Percentiles rank a stretch among this genome's conserved stretches.
These are phyloP conservation scores for Blastobasis adustella DNA, from an alignment of 2,888 invertebrate species.

Conservation along the genomic window DNA sequence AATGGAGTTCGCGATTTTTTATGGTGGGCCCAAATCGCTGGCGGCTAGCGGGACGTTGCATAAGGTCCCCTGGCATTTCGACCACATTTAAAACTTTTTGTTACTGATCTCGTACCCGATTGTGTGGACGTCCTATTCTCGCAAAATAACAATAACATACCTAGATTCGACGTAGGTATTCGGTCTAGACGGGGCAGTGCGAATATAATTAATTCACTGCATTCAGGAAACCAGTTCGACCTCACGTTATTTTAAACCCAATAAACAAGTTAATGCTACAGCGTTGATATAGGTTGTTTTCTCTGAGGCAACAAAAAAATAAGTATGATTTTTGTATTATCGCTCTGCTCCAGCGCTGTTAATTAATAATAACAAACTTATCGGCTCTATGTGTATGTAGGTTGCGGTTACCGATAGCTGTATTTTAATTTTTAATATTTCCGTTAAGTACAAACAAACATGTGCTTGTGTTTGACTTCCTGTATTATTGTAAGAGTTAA, in stretches of 20 bases:
- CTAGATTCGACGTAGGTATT: too few species aligned
- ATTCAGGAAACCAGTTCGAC: slow-evolving; percentile 32
- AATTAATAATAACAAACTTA: slow-evolving; percentile 48
- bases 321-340: slow-evolving; percentile 14
- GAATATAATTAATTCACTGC: slow-evolving; percentile 10
- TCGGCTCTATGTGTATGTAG: slow-evolving; percentile 29
- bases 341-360: slow-evolving; percentile 41
- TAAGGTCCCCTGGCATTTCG: slow-evolving; percentile 36
- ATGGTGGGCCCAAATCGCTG: slow-evolving; percentile 30
- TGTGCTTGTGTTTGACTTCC: slow-evolving; percentile 1
- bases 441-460: slow-evolving; percentile 5
- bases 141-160: background rate
- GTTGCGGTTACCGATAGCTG: slow-evolving; percentile 25
- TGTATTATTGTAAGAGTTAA: background rate
- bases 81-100: slow-evolving; percentile 1
- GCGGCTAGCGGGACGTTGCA: slow-evolving; percentile 43
- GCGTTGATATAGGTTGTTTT: slow-evolving; percentile 35
- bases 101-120: background rate
- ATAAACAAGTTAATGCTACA: slow-evolving; percentile 28
- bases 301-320: slow-evolving; percentile 43
- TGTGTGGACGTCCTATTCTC: background rate
- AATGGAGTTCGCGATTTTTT: slow-evolving; percentile 40
- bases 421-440: slow-evolving; percentile 17
- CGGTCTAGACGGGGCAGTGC: too few species aligned
- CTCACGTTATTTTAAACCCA: slow-evolving; percentile 34